A percentile compares a stretch with the other conserved stretches of the same genome.
Conservation (phyloP, 2,797 vertebrate genomes). For the Mus caroli region DNA sequence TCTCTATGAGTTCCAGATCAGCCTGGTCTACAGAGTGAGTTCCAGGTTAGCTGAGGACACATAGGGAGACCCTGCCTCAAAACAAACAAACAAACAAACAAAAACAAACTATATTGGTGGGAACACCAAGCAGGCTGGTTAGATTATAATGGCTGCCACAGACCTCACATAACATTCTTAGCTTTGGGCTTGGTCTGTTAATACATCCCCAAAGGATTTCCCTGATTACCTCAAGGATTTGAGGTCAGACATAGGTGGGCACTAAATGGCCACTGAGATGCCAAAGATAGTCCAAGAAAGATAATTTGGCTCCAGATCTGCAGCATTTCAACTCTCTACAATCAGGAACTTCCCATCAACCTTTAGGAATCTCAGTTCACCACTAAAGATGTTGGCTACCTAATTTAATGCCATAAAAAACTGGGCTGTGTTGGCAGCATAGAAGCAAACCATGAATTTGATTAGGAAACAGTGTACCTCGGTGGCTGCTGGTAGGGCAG, state of each 20-base stretch:
- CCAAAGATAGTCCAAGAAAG: not conserved
- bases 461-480: not conserved
- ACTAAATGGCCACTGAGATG: not conserved
- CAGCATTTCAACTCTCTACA: not conserved
- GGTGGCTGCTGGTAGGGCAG: not conserved
- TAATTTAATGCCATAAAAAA: not conserved
- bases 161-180: not conserved
- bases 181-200: not conserved
- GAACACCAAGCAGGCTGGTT: not conserved
- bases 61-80: not conserved
- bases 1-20: not conserved
- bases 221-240: not conserved
- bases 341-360: not conserved
- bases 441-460: not conserved
- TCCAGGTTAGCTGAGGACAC: not conserved
- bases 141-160: not conserved
- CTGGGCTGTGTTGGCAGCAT: not conserved
- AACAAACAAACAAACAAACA: not conserved
- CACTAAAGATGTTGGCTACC: not conserved
- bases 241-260: not conserved
- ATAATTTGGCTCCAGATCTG: not conserved
- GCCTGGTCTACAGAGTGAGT: not conserved
- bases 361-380: not conserved
- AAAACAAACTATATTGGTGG: not conserved
- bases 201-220: not conserved